Conservation (phyloP, 2,797 vertebrate species). For the Euphonia xanthogaster region DNA sequence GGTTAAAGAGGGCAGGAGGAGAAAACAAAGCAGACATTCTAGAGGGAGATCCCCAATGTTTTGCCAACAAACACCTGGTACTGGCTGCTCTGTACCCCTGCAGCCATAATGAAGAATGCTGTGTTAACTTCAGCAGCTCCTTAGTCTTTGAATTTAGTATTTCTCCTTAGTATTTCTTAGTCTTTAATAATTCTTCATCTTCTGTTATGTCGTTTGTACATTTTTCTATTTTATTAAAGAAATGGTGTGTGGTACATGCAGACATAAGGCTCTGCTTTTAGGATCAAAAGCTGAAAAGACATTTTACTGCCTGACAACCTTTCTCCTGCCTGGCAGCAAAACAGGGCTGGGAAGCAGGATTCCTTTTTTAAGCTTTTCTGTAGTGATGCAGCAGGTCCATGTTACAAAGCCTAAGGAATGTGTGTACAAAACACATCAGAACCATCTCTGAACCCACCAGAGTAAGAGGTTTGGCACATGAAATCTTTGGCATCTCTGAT, state of each 20-base stretch:
- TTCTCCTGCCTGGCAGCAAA: neutral
- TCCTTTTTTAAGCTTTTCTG: neutral
- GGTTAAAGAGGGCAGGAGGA: neutral
- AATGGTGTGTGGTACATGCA: neutral
- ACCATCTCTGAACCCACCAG: neutral
- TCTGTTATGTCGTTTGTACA: neutral
- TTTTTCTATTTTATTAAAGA: neutral
- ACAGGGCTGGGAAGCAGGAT: neutral
- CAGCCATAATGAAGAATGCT: neutral
- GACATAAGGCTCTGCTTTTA: neutral
- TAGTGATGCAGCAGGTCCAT: fast-evolving
- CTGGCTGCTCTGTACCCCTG: neutral
- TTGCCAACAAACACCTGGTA: neutral
- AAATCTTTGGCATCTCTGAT: neutral
- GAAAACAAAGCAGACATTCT: neutral
- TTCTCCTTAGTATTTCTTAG: neutral
- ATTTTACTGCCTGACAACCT: neutral
- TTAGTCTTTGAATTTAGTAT: too few species aligned
- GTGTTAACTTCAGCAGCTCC: neutral
- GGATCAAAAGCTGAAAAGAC: neutral
- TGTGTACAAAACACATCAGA: neutral
- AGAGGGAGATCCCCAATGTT: neutral
- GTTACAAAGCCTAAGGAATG: neutral
- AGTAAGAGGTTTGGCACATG: neutral
- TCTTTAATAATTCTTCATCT: neutral